Evolutionary conservation across 2,888 invertebrate species (phyloP).

Genomic region (Microctonus brassicae): DNA sequence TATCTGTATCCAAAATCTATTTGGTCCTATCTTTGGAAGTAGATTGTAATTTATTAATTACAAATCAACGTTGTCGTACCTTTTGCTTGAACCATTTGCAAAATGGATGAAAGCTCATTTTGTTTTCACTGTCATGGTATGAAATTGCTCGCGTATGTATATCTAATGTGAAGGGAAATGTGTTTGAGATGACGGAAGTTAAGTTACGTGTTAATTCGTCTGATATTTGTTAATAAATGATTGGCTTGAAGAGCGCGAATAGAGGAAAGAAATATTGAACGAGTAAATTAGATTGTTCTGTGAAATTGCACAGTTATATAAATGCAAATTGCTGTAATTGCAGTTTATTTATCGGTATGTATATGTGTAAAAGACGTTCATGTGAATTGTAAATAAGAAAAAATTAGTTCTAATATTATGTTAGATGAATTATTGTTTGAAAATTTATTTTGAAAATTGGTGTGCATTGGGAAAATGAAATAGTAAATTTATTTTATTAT

Average conservation of each 20-base stretch:
- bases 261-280: conserved; percentile 31
- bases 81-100: background rate
- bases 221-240: background rate
- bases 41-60: background rate
- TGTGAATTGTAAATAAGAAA: no score
- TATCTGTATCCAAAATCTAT: no score
- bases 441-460: no score
- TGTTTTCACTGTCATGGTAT: background rate
- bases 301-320: conserved; percentile 31
- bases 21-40: background rate
- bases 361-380: background rate
- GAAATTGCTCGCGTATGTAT: background rate
- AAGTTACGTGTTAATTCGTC: background rate
- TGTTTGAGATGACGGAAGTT: background rate
- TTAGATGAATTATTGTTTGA: no score
- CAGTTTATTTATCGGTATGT: conserved; percentile 6
- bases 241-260: background rate
- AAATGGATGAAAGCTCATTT: background rate
- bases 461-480: no score
- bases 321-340: conserved; percentile 7
- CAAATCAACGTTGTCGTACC: background rate
- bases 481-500: no score
- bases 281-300: conserved; percentile 37
- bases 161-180: no score
- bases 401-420: no score